Evolutionary conservation across 2,888 invertebrate genomes (phyloP).

Genomic region (Drosophila eohydei): DNA sequence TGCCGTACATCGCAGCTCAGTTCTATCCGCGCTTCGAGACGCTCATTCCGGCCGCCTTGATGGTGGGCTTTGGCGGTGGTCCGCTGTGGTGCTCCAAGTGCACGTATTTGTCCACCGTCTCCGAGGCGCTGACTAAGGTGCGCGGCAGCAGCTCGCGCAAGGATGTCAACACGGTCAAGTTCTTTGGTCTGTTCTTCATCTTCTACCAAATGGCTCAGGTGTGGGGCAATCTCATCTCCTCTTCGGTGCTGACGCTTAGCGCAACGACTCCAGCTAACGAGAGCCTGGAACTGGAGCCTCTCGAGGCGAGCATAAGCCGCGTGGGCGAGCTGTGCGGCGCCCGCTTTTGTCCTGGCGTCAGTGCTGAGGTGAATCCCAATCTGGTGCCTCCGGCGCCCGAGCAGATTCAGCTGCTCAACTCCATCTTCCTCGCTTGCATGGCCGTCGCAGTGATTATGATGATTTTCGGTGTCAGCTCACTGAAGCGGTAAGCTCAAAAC

Average conservation of each 20-base stretch:
- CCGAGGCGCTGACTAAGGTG: slow-evolving; percentile 90
- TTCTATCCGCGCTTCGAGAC: slow-evolving; percentile 94
- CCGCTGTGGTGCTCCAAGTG: slow-evolving; percentile 98
- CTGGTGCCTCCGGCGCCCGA: slow-evolving; percentile 89
- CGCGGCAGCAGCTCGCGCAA: slow-evolving; percentile 87
- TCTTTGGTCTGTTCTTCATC: slow-evolving; percentile 98
- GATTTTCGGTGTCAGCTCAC: slow-evolving; percentile 91
- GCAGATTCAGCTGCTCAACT: slow-evolving; percentile 91
- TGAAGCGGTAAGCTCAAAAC: slow-evolving; percentile 87
- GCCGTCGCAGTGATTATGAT: slow-evolving; percentile 90
- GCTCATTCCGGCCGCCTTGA: slow-evolving; percentile 89
- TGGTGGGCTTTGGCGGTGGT: slow-evolving; percentile 90
- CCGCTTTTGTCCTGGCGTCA: slow-evolving; percentile 89
- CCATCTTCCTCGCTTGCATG: slow-evolving; percentile 93
- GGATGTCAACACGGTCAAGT: slow-evolving; percentile 93
- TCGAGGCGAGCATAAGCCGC: slow-evolving; percentile 67
- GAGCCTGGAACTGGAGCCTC: slow-evolving; percentile 42
- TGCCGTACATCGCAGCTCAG: slow-evolving; percentile 95
- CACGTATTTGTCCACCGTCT: slow-evolving; percentile 94
- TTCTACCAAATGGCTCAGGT: slow-evolving; percentile 98
- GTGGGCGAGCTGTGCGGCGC: slow-evolving; percentile 89
- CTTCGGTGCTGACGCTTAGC: slow-evolving; percentile 86
- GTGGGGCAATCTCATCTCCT: slow-evolving; percentile 96
- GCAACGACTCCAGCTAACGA: slow-evolving; percentile 47
- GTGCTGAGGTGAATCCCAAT: slow-evolving; percentile 87